Base-by-base conservation (phyloP, 2,113 vertebrate species). In the Nettapus auritus region DNA sequence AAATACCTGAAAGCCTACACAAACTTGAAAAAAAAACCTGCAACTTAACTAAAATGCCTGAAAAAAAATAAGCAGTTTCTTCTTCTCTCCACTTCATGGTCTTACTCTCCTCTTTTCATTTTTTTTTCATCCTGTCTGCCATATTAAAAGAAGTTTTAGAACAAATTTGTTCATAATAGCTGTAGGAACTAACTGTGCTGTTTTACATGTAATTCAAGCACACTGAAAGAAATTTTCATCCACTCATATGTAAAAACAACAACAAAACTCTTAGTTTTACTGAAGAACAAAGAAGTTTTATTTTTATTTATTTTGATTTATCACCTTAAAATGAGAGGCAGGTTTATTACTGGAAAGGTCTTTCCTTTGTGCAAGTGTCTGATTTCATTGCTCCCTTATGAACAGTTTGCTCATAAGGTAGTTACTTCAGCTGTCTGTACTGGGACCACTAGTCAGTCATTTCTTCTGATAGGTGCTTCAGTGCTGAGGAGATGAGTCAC, bases 171-270 rank as follows among this genome's bases (percentile, higher is more conserved):
- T 63, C 70, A 40, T 62, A 82, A 86, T 52, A 94, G 64, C 67
- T 71, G 26, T 57, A 69, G 46, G 38, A 90, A 71, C 48, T 71
- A 76, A 78, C 44, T 31, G 46, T 52, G 22, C 19, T 76, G 66
- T 94, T 89, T 79, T 80, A 87, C 92, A 91, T 59, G 11, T 82
- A 84, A 33, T 75, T 90, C 57, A 96, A 87, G 70, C 16, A 84
- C 13, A 21, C 48, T n/a, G 66, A 89, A 64, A 76, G 66, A 74
- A 82, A 71, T 82, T 86, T 89, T 44, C 42, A 71, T 85, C 86
- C 77, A 73, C 34, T 90, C 48, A 50, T 31, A 81, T 71, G 64
- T 77, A 71, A 90, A 38, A 90, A 70, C 84, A 1, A 25, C 53
- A 48, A 50, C 48, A 23, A 50, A 50, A 50, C 48, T 85, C 95